These are phyloP conservation scores for Sceloporus tristichus DNA, from an alignment of 2,113 vertebrate species.

Conservation along the genomic window DNA sequence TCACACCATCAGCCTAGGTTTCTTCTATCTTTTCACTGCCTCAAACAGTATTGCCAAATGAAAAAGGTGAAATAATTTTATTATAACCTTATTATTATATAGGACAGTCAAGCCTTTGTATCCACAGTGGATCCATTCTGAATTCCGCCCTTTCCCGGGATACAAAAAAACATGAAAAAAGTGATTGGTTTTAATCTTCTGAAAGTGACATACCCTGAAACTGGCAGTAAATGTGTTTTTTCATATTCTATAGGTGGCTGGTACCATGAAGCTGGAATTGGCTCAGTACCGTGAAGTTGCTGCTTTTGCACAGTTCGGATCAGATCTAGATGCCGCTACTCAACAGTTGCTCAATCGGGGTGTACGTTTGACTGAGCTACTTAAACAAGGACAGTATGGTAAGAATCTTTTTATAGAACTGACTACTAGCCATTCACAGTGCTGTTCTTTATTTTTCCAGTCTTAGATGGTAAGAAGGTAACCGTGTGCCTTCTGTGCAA, in stretches of 20 bases:
- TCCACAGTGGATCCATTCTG: no score
- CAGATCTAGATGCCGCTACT: constrained; percentile 95
- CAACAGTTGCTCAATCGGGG: constrained; percentile 96
- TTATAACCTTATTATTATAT: no score
- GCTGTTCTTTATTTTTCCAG: neutral
- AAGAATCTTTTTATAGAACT: constrained; percentile 60
- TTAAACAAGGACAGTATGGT: constrained; percentile 98
- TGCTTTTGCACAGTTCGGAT: constrained; percentile 97
- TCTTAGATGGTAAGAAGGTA: no score
- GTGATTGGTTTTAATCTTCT: neutral
- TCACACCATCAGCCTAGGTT: no score
- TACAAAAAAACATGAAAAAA: neutral
- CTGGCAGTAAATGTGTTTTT: neutral
- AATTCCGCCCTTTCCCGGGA: no score
- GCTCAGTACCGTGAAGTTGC: constrained; percentile 98
- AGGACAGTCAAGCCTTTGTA: no score
- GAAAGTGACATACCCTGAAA: neutral
- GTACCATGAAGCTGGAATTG: constrained; percentile 98
- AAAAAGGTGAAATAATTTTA: no score
- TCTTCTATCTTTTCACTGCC: no score
- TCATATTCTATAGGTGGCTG: constrained; percentile 85
- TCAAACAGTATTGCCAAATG: no score
- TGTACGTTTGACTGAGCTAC: constrained; percentile 93
- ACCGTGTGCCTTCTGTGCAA: no score
- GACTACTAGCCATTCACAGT: neutral